Base-by-base conservation (phyloP, 2,888 invertebrate genomes). In the Augochlorella aurata region DNA sequence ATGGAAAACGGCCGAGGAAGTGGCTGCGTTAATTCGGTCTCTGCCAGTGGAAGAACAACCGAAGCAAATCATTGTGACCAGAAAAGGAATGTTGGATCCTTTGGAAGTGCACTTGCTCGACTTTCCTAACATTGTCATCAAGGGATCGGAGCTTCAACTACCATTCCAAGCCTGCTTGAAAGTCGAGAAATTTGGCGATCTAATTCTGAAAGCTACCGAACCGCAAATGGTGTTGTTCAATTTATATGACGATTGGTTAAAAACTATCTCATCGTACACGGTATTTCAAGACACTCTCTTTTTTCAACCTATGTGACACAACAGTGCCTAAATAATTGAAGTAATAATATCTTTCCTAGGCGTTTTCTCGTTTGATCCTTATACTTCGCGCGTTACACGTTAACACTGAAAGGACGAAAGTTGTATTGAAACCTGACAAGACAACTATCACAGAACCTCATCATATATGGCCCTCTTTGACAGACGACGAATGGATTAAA, bases 1-100 rank as follows among this genome's bases (percentile, higher is more conserved):
- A 94, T 99, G 99, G 99, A 99, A 99, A 94, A 99, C 99, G 0
- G 99, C 99, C 72, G 99, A 99, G 95, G 99, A 99, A 97, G 99
- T 99, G 21, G 99, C 99, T 0, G 99, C 99, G 50, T 94, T 99
- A 90, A 99, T 99, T 96, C 96, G 99, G 65, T 99, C 99, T 0
- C 94, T 99, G 86, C 99, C 99, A 0, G 99, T 99, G 7, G 99
- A 99, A 94, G 99, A 99, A 94, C 99, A 99, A 93, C 99, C 99
- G 0, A 99, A 99, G 93, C 99, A 99, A 94, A 99, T 99, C 94
- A 99, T 99, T 93, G 99, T 99, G 77, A 99, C 99, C 0, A 96
- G 99, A 90, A 99, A 99, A 94, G 99, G 99, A 93, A 99, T 99
- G 99, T 97, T 99, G 95, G 99, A 99, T 95, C 99, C 99, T 2